Conservation (phyloP, 2,113 vertebrate species). For the Eurystomus gularis region DNA sequence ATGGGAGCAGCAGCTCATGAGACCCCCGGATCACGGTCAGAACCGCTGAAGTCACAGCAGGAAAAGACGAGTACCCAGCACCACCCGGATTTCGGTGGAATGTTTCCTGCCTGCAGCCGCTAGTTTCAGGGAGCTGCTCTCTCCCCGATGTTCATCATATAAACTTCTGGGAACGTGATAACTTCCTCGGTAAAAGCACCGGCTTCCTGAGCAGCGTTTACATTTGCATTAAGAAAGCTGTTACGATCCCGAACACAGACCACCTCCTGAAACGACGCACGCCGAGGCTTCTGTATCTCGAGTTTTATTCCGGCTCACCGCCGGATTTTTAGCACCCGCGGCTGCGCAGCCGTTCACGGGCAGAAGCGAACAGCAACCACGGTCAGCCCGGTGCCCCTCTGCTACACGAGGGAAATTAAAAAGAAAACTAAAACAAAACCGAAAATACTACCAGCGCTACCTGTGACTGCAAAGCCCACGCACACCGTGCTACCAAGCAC, state of each 20-base stretch:
- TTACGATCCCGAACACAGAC: neutral
- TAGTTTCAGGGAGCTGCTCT: neutral
- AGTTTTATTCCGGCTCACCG: neutral
- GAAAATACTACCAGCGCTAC: accelerated
- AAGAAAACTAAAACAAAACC: neutral
- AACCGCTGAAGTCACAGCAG: neutral
- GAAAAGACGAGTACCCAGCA: accelerated
- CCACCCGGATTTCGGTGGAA: neutral
- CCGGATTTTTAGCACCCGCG: neutral
- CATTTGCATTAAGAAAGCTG: neutral
- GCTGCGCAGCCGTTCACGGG: neutral
- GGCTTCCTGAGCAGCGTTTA: neutral
- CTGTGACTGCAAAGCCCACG: neutral
- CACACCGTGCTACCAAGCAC: accelerated
- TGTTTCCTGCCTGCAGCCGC: neutral
- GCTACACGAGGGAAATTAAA: neutral
- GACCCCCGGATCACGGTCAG: neutral
- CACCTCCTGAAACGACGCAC: neutral
- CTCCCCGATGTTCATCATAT: neutral
- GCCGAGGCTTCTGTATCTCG: neutral
- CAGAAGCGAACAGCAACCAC: neutral
- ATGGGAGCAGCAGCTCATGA: neutral
- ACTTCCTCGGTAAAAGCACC: neutral
- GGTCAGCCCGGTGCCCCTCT: neutral
- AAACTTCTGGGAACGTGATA: neutral